Conservation (phyloP, 2,888 invertebrate genomes). For the Cephus nigrinus region DNA sequence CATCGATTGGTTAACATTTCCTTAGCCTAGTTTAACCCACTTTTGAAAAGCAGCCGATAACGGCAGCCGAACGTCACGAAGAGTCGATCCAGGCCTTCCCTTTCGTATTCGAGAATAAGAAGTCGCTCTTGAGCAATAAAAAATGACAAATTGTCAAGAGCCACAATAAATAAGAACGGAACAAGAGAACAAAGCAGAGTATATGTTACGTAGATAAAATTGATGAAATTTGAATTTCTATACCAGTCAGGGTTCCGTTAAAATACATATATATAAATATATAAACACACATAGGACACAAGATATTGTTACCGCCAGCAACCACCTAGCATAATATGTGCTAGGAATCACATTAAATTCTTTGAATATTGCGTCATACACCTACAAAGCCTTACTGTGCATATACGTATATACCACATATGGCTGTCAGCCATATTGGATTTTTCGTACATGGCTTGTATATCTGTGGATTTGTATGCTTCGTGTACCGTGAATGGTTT, state of each 20-base stretch:
- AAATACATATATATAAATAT: too few relatives aligned
- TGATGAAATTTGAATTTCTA: background rate
- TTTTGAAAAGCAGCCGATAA: background rate
- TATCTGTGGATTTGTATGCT: too few relatives aligned
- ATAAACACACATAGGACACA: too few relatives aligned
- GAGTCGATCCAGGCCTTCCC: background rate
- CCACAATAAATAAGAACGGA: background rate
- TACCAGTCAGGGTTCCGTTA: background rate
- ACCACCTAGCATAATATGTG: background rate
- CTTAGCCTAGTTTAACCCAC: slow-evolving; percentile 2
- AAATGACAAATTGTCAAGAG: background rate
- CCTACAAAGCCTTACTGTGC: background rate
- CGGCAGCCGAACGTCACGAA: background rate
- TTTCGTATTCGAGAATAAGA: background rate
- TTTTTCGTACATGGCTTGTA: too few relatives aligned
- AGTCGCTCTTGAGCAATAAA: background rate
- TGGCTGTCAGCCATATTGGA: too few relatives aligned
- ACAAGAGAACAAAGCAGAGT: background rate
- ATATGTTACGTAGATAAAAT: background rate
- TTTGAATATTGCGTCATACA: background rate
- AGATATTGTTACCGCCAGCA: too few relatives aligned
- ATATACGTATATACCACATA: background rate
- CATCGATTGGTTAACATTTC: background rate
- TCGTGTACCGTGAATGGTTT: too few relatives aligned
- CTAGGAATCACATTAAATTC: background rate